Base-by-base conservation (phyloP, 2,797 vertebrate genomes). In the Cercopithecus petaurista region DNA sequence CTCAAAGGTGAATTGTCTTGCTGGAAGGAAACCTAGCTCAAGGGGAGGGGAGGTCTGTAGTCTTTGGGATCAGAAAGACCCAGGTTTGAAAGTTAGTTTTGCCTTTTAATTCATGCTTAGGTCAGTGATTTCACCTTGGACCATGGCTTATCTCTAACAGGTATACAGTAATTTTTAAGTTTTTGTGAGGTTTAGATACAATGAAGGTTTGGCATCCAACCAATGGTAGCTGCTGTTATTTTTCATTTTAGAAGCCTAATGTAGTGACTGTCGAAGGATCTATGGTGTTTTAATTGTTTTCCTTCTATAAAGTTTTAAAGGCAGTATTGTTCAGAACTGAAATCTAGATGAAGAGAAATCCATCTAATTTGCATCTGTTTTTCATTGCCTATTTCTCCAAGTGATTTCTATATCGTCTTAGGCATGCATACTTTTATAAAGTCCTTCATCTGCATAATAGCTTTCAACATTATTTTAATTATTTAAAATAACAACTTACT, bases 21-120 rank as follows among this genome's bases (percentile, higher is more conserved):
- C 57, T 46, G 50, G 72, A 90, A 79, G 67, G 52, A 55, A 95
- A 21, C 36, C 30, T 84, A 43, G 9, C 36, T 96, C n/a, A 76
- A 43, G 64, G 61, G n/a, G 75, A 80, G 55, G 36, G 26, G 15
- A n/a, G 33, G 6, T 87, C 24, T 87, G 1, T 77, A 84, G 26
- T 30, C 70, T 88, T 96, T 72, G 7, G 59, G 77, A 52, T 96
- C 72, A 82, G 82, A 77, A 96, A n/a, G 13, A 82, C 84, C 85
- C 39, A 79, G 21, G 6, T 87, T 77, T 82, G 15, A 94, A 88
- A 95, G 21, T 90, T 93, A 73, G 41, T 81, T 77, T 89, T 95
- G 28, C 48, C 7, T 28, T 90, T 89, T 95, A 79, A 79, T 82
- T 82, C 79, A 84, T 76, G 17, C 19, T 48, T 80, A 36, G 39